Percentiles rank a stretch among this genome's conserved stretches.
phyloP scores from a whole-genome alignment of 2,797 vertebrate genomes.

The Cryptoblepharus egeriae region DNA sequence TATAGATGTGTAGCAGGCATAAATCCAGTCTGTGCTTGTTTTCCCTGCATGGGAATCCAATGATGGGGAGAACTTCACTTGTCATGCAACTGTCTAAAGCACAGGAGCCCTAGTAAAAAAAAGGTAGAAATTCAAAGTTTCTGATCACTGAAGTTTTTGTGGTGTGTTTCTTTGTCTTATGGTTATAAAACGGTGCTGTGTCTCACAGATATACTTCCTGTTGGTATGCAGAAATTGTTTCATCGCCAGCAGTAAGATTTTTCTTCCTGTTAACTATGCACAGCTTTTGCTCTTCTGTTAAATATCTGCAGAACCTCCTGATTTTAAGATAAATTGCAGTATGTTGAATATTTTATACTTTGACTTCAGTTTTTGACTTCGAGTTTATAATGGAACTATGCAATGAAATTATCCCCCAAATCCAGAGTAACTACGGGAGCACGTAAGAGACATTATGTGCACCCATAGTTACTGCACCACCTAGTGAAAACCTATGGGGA shows the following conservation, averaged over 20 bases:
- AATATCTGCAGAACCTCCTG: neutral
- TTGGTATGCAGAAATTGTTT: neutral
- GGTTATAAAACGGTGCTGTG: neutral
- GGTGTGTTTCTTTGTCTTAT: neutral
- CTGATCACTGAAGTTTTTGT: neutral
- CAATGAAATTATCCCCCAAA: too few relatives aligned
- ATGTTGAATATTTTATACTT: neutral
- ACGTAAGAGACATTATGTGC: too few relatives aligned
- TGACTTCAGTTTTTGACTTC: too few relatives aligned
- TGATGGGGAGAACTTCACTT: too few relatives aligned
- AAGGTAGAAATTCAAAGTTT: neutral
- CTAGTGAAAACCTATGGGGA: too few relatives aligned
- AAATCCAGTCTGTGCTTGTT: neutral
- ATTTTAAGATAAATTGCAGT: neutral
- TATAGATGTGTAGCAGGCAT: neutral
- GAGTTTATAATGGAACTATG: neutral
- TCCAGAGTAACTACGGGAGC: too few relatives aligned
- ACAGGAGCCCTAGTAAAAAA: too few relatives aligned
- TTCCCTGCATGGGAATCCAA: neutral
- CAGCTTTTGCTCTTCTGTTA: neutral
- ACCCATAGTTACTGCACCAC: too few relatives aligned
- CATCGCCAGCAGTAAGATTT: neutral
- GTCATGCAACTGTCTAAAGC: neutral
- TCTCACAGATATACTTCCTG: constrained; percentile 6
- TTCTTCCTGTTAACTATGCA: constrained; percentile 1